phyloP scores from a whole-genome alignment of 2,888 invertebrate genomes.

The Papilio elwesi region DNA sequence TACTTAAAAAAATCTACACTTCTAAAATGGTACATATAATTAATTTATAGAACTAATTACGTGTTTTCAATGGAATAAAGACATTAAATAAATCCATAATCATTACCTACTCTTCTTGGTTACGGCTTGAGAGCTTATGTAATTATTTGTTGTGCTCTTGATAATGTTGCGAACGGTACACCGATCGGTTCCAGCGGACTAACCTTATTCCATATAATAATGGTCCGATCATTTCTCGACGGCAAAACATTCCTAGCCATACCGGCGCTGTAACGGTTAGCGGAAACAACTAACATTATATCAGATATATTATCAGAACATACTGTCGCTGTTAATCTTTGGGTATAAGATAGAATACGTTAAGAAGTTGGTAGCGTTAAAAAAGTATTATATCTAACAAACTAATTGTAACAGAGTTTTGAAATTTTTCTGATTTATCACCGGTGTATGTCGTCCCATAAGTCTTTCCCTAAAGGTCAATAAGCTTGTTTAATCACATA shows the following conservation, averaged over 20 bases:
- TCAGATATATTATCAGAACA: not conserved
- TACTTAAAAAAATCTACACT: no score
- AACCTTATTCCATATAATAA: conserved; percentile 81
- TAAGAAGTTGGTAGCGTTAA: not conserved
- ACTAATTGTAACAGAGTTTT: no score
- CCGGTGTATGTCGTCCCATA: no score
- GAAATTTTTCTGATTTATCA: no score
- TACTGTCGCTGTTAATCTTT: not conserved
- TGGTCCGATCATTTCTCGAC: conserved; percentile 73
- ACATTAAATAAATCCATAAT: not conserved
- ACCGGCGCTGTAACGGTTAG: conserved; percentile 39
- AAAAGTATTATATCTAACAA: no score
- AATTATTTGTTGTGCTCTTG: conserved; percentile 49
- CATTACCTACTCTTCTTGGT: not conserved
- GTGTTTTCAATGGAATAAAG: no score
- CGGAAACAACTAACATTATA: conserved; percentile 43
- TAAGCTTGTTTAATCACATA: no score
- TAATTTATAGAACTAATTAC: no score
- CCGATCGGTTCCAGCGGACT: conserved; percentile 71
- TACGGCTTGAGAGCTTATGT: not conserved
- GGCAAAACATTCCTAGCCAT: conserved; percentile 69
- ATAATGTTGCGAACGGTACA: conserved; percentile 65
- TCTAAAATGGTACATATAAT: no score
- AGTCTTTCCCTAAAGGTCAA: no score
- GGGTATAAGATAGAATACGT: not conserved